Percentiles rank a stretch among this genome's conserved stretches.
Conservation (phyloP, 2,797 vertebrate species). For the Clarias pachynema region DNA sequence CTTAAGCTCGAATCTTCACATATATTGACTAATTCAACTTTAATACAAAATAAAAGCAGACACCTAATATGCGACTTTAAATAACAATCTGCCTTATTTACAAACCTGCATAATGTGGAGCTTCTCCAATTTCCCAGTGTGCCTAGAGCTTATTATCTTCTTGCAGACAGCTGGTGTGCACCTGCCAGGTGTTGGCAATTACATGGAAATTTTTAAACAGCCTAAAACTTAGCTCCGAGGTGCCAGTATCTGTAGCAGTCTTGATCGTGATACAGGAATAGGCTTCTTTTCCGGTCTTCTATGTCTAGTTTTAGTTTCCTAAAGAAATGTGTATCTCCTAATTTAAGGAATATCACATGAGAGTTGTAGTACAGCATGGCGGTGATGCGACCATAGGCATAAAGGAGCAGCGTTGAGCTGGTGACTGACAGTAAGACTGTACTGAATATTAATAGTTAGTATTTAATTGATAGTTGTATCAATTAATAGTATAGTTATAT, state of each 20-base stretch:
- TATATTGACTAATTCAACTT: not conserved
- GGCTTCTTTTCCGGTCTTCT: not conserved
- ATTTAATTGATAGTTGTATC: too few species aligned
- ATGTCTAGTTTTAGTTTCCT: not conserved
- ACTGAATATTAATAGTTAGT: too few species aligned
- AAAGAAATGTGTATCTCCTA: not conserved
- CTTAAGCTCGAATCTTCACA: too few species aligned
- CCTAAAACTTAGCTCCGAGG: not conserved
- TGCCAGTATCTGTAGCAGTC: not conserved
- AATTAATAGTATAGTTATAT: too few species aligned
- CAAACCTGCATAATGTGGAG: not conserved
- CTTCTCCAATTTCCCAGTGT: not conserved
- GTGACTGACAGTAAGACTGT: too few species aligned
- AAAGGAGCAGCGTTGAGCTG: too few species aligned
- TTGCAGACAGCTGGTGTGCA: conserved; percentile 4
- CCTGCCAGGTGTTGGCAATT: conserved; percentile 23
- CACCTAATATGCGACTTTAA: not conserved
- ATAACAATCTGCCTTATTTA: not conserved
- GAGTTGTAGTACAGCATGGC: too few species aligned
- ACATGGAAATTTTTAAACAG: conserved; percentile 8
- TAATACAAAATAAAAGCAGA: not conserved
- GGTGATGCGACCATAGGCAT: too few species aligned
- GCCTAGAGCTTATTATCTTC: conserved; percentile 4
- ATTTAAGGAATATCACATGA: not conserved
- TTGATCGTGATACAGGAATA: not conserved